Percentiles rank a stretch among this genome's conserved stretches.
These are phyloP conservation scores for Chesias legatella DNA, from an alignment of 2,888 invertebrate genomes.

Conservation along the genomic window DNA sequence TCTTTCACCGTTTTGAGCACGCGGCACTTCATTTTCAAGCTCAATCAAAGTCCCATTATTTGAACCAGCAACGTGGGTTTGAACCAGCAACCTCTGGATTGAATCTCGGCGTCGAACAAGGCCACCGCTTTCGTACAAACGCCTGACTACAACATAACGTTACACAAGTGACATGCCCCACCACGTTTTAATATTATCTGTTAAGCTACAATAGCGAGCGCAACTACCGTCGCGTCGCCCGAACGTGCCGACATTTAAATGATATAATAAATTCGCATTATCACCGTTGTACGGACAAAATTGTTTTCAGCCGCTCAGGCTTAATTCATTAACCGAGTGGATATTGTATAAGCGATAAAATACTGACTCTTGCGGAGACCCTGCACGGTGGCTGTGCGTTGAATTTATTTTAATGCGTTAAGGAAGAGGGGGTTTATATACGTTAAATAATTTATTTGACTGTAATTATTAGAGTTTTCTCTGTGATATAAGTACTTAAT, in stretches of 20 bases:
- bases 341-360: conserved; percentile 50
- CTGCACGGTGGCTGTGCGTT: conserved; percentile 2
- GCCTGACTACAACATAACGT: no score
- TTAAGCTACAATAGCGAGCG: conserved; percentile 1
- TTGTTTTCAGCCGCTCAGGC: conserved; percentile 61
- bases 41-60: no score
- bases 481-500: no score
- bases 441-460: no score
- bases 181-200: conserved; percentile 1
- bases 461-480: no score
- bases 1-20: no score
- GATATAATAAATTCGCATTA: conserved; percentile 75
- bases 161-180: background rate
- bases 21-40: no score
- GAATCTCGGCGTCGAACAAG: no score
- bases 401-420: background rate
- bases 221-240: conserved; percentile 15
- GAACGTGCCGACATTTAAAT: conserved; percentile 66
- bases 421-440: no score
- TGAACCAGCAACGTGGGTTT: no score
- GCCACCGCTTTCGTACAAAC: background rate
- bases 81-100: no score
- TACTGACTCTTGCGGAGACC: conserved; percentile 24
- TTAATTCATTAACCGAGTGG: conserved; percentile 65
- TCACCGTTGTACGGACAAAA: conserved; percentile 60